Evolutionary conservation across 2,888 invertebrate genomes (phyloP).

Genomic region (Parthenolecanium corni): DNA sequence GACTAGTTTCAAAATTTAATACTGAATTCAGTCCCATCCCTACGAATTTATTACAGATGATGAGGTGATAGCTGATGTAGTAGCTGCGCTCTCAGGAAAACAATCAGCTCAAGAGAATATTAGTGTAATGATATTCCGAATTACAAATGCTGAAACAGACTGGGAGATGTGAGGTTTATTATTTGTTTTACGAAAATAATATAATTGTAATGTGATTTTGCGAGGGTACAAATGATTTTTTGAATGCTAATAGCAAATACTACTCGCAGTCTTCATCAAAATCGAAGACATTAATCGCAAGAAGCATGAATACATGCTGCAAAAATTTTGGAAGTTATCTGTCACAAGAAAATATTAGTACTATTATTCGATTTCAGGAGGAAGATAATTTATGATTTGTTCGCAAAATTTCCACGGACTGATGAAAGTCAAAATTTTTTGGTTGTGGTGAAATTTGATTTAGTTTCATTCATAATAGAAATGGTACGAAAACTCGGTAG

Average conservation of each 20-base stretch:
- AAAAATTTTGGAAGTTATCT: too few relatives aligned
- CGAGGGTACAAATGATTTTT: too few relatives aligned
- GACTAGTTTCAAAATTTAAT: background rate
- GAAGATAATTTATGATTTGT: conserved; percentile 35
- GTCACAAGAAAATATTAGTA: too few relatives aligned
- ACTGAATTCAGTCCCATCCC: background rate
- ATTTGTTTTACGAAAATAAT: background rate
- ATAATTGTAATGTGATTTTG: too few relatives aligned
- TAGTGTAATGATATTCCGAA: conserved; percentile 32
- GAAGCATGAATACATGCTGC: too few relatives aligned
- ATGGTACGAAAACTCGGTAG: background rate
- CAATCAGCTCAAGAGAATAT: background rate
- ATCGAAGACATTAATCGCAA: too few relatives aligned
- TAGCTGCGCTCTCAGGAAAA: conserved; percentile 13
- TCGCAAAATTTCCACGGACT: conserved; percentile 37
- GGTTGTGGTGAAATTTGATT: conserved; percentile 44
- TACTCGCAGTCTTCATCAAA: too few relatives aligned
- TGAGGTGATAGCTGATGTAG: conserved; percentile 3
- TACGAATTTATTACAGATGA: conserved; percentile 1
- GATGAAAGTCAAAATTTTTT: conserved; percentile 40
- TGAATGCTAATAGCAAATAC: too few relatives aligned
- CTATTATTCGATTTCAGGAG: conserved; percentile 32
- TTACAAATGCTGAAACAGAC: conserved; percentile 30
- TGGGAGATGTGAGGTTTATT: conserved; percentile 31
- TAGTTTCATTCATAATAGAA: conserved; percentile 16